Base-by-base conservation (phyloP, 2,888 invertebrate species). In the Lepidochitona cinerea region DNA sequence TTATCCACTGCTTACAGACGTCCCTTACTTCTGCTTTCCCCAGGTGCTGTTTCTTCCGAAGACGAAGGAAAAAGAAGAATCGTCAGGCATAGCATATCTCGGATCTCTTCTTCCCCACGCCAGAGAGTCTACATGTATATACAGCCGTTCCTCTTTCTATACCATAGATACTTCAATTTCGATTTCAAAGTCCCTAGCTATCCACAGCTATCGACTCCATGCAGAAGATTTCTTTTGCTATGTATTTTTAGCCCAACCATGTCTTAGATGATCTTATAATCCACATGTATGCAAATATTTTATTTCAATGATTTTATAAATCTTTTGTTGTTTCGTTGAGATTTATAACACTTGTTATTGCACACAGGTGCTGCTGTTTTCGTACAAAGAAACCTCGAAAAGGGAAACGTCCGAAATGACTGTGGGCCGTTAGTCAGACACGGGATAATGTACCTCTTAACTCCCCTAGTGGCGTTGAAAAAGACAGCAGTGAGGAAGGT, bases 11-110 rank as follows among this genome's bases (percentile, higher is more conserved):
- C 5, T 59, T 14, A 59, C 29, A 32, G 59, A 59, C 59, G 29
- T 29, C 59, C 84, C 53, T 69, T 73, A 59, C 37, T 66, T 66
- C 29, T 37, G 23, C 66, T 35, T 73, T 71, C 76, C 94, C 91
- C 93, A 97, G 97, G 93, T 98, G 98, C 94, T 98, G 98, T 93
- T 98, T 97, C 93, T 98, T 98, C 94, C 97, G 97, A 94, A 97
- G 97, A 93, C 95, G 97, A 92, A 97, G 97, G 96, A 97, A 97
- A 96, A 98, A 98, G 95, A 97, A 97, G 94, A 95, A 95, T 91
- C 84, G 86, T 73, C 83, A 82, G 80, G 81, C 83, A 72, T 85
- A 84, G 80, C 75, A 68, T 54, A 32, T 53, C 69, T 59, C 29
- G 59, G 59, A 59, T 59, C 59, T 59, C 59, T 59, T 32, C 59